A percentile compares a stretch with the other conserved stretches of the same genome.
These are phyloP conservation scores for Sinonovacula constricta DNA, from an alignment of 1,140 invertebrate species.

Conservation along the genomic window DNA sequence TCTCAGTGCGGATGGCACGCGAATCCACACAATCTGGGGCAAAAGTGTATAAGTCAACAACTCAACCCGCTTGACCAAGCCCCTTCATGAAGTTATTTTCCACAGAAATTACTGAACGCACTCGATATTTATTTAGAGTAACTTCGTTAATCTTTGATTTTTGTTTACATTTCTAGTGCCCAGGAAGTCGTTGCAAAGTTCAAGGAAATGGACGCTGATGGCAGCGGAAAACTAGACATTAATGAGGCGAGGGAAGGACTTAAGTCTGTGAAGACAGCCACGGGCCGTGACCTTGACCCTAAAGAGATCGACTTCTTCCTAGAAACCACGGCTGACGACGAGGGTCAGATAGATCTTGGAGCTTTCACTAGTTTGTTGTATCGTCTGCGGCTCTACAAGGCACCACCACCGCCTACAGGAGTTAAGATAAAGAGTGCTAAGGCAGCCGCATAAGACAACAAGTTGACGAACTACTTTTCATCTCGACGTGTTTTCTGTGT, in stretches of 20 bases:
- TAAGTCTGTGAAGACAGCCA: constrained; percentile 61
- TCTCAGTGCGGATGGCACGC: too few species aligned
- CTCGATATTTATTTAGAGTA: too few species aligned
- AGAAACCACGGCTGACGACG: constrained; percentile 67
- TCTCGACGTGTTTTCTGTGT: too few species aligned
- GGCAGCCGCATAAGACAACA: too few species aligned
- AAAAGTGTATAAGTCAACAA: background rate
- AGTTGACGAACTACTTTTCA: too few species aligned
- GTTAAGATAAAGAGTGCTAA: constrained; percentile 38
- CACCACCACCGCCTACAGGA: constrained; percentile 57
- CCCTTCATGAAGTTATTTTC: background rate
- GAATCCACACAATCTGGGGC: background rate
- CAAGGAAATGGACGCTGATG: constrained; percentile 67
- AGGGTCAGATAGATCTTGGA: constrained; percentile 69
- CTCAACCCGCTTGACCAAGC: background rate
- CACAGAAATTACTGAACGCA: constrained; percentile 9
- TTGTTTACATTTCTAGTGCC: constrained; percentile 60
- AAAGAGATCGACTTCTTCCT: constrained; percentile 75
- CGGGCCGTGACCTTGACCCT: constrained; percentile 61
- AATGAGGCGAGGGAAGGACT: constrained; percentile 60
- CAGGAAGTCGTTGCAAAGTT: constrained; percentile 64
- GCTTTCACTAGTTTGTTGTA: constrained; percentile 71
- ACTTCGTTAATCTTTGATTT: too few species aligned
- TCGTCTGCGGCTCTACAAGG: constrained; percentile 70
- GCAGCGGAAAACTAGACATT: constrained; percentile 63